Evolutionary conservation across 2,797 vertebrate genomes (phyloP), one percentile per base, ranked within the genome.

Genomic region (Leptodactylus fallax): DNA sequence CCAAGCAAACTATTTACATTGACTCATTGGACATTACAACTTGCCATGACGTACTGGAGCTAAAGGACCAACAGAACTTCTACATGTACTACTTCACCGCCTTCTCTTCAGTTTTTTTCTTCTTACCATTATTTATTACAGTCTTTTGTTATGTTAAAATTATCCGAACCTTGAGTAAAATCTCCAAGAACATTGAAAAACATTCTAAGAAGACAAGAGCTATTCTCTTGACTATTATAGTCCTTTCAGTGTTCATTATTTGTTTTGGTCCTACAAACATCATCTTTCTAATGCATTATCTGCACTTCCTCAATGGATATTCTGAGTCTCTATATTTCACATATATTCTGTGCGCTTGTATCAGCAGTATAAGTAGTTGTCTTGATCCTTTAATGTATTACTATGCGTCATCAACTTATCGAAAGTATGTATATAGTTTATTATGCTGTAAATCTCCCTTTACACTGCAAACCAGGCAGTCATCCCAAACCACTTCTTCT

Each of bases 371-470:
- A 79, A 99, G 96, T 93, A 97, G 96, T 91, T 98, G 97, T 90
- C 79, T 98, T 5, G 98, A 99, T 79, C 98, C 98, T 0, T 93
- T 98, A 55, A 86, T 99, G 51, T 99, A 99, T 92, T 99, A 98
- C 91, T 98, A 95, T 19, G 96, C 97, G 76, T 98, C 98, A 0
- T 96, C 97, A 6, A 96, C 97, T 90, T 99, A 97, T 93, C 94
- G 97, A 91, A 96, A 93, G 80, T 95, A 97, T 92, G 94, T 97
- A 90, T 92, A 89, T 0, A 92, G 89, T 1, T 90, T 98, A 87
- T 90, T 98, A 45, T 92, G 91, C 23, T 95, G 95, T 82, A 94
- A 88, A 80, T 69, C 91, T 5, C 60, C 61, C 17, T n/a, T 27
- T 0, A 17, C 23, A 11, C 11, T 7, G 16, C 63, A 82, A 55